A percentile compares a stretch with the other conserved stretches of the same genome.
phyloP scores from a whole-genome alignment of 2,113 vertebrate species.

The Potamarius usumacintae region DNA sequence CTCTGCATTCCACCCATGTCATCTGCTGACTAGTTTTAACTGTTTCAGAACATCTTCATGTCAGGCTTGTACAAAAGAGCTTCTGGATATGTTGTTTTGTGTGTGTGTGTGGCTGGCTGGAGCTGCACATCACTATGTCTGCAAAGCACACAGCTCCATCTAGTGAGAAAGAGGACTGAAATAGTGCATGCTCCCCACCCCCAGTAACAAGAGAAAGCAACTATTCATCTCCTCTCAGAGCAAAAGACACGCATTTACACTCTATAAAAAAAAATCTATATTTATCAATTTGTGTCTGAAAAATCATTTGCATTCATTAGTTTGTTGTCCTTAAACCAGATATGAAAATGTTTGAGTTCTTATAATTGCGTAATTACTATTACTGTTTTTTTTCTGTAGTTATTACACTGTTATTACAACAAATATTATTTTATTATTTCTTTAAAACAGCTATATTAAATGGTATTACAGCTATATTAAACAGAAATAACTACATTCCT shows the following conservation, averaged over 20 bases:
- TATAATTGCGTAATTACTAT: background rate
- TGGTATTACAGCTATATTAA: background rate
- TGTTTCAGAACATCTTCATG: slow-evolving; percentile 42
- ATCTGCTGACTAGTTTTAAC: slow-evolving; percentile 39
- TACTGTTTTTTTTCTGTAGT: background rate
- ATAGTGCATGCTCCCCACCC: background rate
- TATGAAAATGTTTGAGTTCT: background rate
- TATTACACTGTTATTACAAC: slow-evolving; percentile 1
- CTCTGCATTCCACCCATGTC: slow-evolving; percentile 24
- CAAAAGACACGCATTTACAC: background rate
- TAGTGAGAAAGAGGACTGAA: slow-evolving; percentile 66
- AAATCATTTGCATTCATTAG: background rate
- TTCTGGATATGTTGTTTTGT: slow-evolving; percentile 19
- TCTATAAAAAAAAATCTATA: background rate
- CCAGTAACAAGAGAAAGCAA: background rate
- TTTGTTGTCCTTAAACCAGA: background rate
- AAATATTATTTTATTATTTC: background rate
- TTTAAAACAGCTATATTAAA: background rate
- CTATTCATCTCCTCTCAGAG: background rate
- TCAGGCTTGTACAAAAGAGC: slow-evolving; percentile 33
- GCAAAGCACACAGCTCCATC: slow-evolving; percentile 81
- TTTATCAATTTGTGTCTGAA: background rate
- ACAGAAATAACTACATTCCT: background rate
- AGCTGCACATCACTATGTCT: slow-evolving; percentile 53
- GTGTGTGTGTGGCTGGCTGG: slow-evolving; percentile 14